These are phyloP conservation scores for Sepiola atlantica DNA, from an alignment of 2,888 invertebrate genomes.

Conservation along the genomic window DNA sequence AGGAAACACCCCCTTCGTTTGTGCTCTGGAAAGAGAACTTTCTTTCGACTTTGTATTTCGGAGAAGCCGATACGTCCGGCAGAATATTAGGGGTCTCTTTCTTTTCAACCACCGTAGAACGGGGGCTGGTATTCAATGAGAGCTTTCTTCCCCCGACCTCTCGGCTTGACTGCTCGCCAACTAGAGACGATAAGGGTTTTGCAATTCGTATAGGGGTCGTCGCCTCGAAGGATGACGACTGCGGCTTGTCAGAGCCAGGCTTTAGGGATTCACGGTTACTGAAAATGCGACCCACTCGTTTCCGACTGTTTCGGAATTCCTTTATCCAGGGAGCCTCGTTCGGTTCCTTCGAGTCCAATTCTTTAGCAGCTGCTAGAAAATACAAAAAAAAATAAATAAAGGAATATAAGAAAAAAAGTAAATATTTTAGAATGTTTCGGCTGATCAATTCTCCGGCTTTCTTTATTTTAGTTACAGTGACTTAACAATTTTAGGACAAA, in stretches of 20 bases:
- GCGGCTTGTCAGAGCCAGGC: neutral
- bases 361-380: neutral
- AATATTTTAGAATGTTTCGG: neutral
- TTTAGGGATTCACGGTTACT: neutral
- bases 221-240: neutral
- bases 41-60: neutral
- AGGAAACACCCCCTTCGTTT: neutral
- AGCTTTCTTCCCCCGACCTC: neutral
- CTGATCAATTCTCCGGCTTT: neutral
- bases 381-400: neutral
- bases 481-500: no score
- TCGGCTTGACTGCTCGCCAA: neutral
- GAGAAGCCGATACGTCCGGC: neutral
- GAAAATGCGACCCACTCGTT: neutral
- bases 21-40: neutral
- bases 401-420: neutral
- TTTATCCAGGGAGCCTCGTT: conserved; percentile 24
- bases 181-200: neutral
- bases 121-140: neutral
- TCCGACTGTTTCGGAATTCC: neutral
- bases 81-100: neutral
- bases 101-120: neutral
- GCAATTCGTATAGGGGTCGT: neutral
- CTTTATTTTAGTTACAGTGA: neutral
- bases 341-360: neutral